Percentiles rank a stretch among this genome's conserved stretches.
phyloP scores from a whole-genome alignment of 2,888 invertebrate genomes.

The Tetragonula carbonaria region DNA sequence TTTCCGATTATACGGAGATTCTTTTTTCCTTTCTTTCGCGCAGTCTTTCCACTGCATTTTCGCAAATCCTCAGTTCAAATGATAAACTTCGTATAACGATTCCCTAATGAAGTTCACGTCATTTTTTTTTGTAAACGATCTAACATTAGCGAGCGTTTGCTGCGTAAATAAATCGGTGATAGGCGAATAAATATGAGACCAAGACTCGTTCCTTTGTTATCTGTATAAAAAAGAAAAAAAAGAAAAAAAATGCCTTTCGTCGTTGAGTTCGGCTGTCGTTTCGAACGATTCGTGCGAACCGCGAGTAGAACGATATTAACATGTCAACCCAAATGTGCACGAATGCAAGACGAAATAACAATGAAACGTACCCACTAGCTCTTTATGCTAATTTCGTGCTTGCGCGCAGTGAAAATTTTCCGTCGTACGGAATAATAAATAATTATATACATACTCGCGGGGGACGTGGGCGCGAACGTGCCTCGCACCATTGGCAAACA shows the following conservation, averaged over 20 bases:
- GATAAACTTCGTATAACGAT: too few relatives aligned
- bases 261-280: too few relatives aligned
- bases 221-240: background rate
- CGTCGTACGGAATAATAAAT: background rate
- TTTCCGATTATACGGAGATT: background rate
- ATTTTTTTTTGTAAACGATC: background rate
- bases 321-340: background rate
- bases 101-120: background rate
- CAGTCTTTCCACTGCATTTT: too few relatives aligned
- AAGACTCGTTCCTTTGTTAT: background rate
- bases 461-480: background rate
- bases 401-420: background rate
- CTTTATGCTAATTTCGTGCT: background rate
- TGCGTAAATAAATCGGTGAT: background rate
- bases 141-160: background rate
- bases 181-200: background rate
- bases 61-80: too few relatives aligned
- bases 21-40: background rate
- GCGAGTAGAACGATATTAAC: too few relatives aligned
- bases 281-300: too few relatives aligned
- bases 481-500: constrained; percentile 5
- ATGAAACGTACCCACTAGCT: background rate
- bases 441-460: background rate
- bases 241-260: background rate
- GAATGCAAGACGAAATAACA: background rate